Percentiles rank a stretch among this genome's conserved stretches.
Evolutionary conservation across 2,888 invertebrate genomes (phyloP).

Genomic region (Mimachlamys varia): DNA sequence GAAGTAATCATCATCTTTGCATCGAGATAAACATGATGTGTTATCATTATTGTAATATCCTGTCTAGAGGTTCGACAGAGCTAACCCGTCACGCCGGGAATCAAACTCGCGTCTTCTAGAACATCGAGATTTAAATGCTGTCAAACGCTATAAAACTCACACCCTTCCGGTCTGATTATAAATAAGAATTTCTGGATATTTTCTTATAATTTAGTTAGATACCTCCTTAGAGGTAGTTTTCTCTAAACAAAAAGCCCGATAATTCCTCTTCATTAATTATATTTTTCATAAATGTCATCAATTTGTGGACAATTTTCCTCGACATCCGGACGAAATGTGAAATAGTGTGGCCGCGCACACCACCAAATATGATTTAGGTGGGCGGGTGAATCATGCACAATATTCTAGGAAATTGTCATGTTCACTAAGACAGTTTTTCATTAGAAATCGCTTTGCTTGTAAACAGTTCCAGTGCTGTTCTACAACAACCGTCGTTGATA

Average conservation of each 20-base stretch:
- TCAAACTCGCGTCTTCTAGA: no score
- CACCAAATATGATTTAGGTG: constrained; percentile 23
- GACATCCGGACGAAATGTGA: constrained; percentile 13
- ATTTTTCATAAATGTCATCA: constrained; percentile 25
- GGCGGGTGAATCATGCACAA: constrained; percentile 4
- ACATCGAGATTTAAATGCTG: no score
- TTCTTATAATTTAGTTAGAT: background rate
- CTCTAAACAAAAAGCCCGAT: background rate
- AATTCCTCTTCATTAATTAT: constrained; percentile 34
- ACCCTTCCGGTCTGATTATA: background rate
- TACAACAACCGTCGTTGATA: constrained; percentile 36
- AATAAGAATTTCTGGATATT: background rate
- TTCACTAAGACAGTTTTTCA: background rate
- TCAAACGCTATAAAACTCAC: no score
- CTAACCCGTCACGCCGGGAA: background rate
- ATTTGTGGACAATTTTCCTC: constrained; percentile 22
- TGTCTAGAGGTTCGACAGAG: no score
- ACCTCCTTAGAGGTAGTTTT: background rate
- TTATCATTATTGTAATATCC: no score
- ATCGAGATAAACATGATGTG: no score
- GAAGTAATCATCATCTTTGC: no score
- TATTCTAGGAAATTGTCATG: constrained; percentile 36
- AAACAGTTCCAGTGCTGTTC: background rate
- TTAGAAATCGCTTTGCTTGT: constrained; percentile 25
- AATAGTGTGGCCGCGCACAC: background rate